Evolutionary conservation across 2,888 invertebrate genomes (phyloP).

Genomic region (Drosophila ezoana): DNA sequence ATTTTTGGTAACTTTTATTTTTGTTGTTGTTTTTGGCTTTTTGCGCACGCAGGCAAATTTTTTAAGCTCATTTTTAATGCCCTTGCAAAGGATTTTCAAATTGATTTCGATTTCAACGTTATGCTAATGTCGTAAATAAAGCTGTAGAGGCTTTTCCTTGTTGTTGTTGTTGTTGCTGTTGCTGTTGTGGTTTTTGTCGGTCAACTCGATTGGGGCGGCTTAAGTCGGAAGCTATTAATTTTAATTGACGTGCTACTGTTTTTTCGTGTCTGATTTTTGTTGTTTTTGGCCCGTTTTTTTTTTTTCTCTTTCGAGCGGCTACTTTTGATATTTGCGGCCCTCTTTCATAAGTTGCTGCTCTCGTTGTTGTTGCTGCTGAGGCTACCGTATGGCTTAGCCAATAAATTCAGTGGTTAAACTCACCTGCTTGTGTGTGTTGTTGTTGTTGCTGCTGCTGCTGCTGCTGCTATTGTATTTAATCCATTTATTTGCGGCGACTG

Average conservation of each 20-base stretch:
- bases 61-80: constrained; percentile 72
- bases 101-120: constrained; percentile 69
- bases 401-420: constrained; percentile 59
- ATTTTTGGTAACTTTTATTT: constrained; percentile 20
- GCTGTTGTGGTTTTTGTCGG: constrained; percentile 25
- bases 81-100: constrained; percentile 81
- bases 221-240: constrained; percentile 82
- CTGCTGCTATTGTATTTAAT: constrained; percentile 52
- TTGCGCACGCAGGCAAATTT: constrained; percentile 72
- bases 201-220: constrained; percentile 57
- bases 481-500: constrained; percentile 73
- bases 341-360: constrained; percentile 49
- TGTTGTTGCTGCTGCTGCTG: constrained; percentile 30
- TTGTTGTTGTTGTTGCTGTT: constrained; percentile 21
- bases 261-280: constrained; percentile 55
- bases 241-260: constrained; percentile 80
- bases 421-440: constrained; percentile 65
- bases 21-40: constrained; percentile 25
- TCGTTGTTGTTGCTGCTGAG: constrained; percentile 21
- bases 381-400: constrained; percentile 53
- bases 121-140: constrained; percentile 80
- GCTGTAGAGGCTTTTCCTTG: constrained; percentile 44
- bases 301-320: constrained; percentile 21
- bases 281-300: constrained; percentile 19
- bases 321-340: constrained; percentile 57